phyloP scores from a whole-genome alignment of 2,797 vertebrate species.

The Urosaurus nigricauda region DNA sequence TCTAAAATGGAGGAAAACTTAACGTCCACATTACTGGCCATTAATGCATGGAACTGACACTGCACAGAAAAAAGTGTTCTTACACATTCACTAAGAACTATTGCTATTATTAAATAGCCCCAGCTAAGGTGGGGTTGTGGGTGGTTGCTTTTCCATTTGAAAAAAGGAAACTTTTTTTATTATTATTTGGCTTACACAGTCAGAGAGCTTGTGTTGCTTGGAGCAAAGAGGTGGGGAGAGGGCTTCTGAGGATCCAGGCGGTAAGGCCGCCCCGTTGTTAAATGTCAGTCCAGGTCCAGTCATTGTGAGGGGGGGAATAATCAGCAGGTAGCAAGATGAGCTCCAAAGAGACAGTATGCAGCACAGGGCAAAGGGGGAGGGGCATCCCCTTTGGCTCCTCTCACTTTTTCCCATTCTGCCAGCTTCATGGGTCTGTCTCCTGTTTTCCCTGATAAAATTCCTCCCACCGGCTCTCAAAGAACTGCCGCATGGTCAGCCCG shows the following conservation, averaged over 20 bases:
- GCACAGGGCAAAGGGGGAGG: slow-evolving; percentile 23
- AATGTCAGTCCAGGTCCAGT: slow-evolving; percentile 40
- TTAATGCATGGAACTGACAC: slow-evolving; percentile 82
- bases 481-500: slow-evolving; percentile 90
- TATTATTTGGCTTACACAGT: slow-evolving; percentile 77
- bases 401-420: slow-evolving; percentile 38
- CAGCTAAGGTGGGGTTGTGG: slow-evolving; percentile 73
- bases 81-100: slow-evolving; percentile 94
- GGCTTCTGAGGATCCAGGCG: slow-evolving; percentile 40
- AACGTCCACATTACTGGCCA: slow-evolving; percentile 89
- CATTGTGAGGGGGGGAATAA: slow-evolving; percentile 19
- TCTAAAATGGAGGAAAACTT: slow-evolving; percentile 65
- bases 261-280: slow-evolving; percentile 27
- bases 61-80: slow-evolving; percentile 82
- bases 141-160: slow-evolving; percentile 84
- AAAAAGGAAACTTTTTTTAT: slow-evolving; percentile 76
- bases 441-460: slow-evolving; percentile 91
- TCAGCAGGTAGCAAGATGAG: slow-evolving; percentile 75
- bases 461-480: slow-evolving; percentile 96
- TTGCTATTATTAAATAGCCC: slow-evolving; percentile 98
- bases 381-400: slow-evolving; percentile 10
- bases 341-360: slow-evolving; percentile 73
- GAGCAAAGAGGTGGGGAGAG: slow-evolving; percentile 29
- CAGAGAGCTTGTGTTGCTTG: slow-evolving; percentile 69
- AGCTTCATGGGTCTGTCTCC: slow-evolving; percentile 75